A percentile compares a stretch with the other conserved stretches of the same genome.
phyloP scores from a whole-genome alignment of 92 coral and sea anemone species.

The Phymanthus crucifer region DNA sequence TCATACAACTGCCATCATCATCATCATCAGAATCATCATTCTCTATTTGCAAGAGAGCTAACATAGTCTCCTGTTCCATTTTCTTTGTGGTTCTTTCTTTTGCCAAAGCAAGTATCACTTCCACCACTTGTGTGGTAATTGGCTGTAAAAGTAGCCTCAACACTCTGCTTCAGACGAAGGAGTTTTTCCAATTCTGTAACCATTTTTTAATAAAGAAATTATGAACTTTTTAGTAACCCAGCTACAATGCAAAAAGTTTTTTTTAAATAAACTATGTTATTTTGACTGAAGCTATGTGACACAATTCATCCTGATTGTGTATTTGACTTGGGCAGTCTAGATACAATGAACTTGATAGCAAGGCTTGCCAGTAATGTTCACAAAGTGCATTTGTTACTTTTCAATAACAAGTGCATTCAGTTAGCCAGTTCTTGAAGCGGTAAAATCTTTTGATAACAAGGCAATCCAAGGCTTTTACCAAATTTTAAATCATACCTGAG shows the following conservation, averaged over 20 bases:
- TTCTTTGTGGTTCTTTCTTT: constrained; percentile 10
- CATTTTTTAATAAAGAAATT: constrained; percentile 4
- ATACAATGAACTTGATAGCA: neutral
- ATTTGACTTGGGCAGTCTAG: neutral
- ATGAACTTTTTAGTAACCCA: neutral
- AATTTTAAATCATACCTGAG: neutral
- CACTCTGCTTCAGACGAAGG: constrained; percentile 37
- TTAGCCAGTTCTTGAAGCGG: neutral
- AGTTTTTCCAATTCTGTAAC: constrained; percentile 45
- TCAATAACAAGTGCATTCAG: neutral
- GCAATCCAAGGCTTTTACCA: neutral
- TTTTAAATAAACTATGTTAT: neutral
- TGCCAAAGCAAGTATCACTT: constrained; percentile 9
- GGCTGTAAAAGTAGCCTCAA: constrained; percentile 26
- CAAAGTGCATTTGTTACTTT: neutral
- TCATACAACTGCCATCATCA: too few relatives aligned
- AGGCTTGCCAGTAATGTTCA: neutral
- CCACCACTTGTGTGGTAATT: constrained; percentile 36
- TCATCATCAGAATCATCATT: neutral
- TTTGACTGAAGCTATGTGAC: neutral
- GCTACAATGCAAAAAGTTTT: neutral
- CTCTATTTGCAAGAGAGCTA: constrained; percentile 3
- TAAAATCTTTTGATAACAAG: neutral
- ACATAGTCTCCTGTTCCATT: neutral
- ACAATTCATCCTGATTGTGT: neutral